Evolutionary conservation across 2,797 vertebrate species (phyloP), one percentile per base, ranked within the genome.

Genomic region (Sebastes matsubarae): DNA sequence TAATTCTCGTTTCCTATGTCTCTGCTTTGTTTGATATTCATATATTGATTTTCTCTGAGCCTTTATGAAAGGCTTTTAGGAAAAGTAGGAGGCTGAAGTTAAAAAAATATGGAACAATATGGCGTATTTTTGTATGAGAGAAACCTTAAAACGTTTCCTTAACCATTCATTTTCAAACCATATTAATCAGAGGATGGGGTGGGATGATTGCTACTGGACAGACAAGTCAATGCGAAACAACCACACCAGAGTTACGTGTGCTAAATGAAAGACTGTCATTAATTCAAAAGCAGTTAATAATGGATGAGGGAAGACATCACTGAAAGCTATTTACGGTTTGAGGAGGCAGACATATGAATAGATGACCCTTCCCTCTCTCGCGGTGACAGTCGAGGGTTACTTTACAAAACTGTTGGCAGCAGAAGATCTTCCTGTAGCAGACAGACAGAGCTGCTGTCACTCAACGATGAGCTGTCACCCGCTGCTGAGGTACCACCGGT

Each of bases 351-450:
- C 88, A 75, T 81, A 75, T 92, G 90, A 92, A 92, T 89, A 91
- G 92, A 92, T 93, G 92, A 93, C 91, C 93, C 92, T 88, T 92
- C 87, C 83, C 78, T 91, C 89, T 88, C 87, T 83, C 78, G 38
- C 88, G 75, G 86, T 95, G 95, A 95, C 94, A 92, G 93, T 91
- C 82, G 87, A 92, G 91, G 92, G 93, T 94, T 92, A 94, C 94
- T 88, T 87, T 93, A 89, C 85, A 92, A 94, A 92, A 95, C 80
- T 89, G 91, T 78, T 80, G 88, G 77, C 89, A 86, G 92, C 89
- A 92, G 90, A 93, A 93, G 94, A 95, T 95, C 87, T 94, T 89
- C 95, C 92, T 93, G 95, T 92, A 89, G 83, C 77, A 85, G 93
- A 93, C 92, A 87, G 86, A 89, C 84, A 93, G 92, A 93, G 89